Conservation (phyloP, 2,888 invertebrate species). For the Netelia melanura region DNA sequence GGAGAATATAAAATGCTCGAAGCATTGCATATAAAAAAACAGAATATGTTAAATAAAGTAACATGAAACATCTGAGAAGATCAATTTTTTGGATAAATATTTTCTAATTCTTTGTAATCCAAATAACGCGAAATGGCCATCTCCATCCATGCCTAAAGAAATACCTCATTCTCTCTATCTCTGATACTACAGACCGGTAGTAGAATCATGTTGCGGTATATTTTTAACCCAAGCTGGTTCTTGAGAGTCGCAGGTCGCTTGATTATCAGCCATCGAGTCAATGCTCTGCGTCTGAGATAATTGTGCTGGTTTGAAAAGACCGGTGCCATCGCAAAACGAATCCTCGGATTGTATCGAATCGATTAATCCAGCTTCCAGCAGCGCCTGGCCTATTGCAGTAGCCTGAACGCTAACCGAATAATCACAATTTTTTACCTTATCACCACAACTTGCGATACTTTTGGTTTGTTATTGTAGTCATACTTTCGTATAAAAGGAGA, state of each 20-base stretch:
- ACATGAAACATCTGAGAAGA: not conserved
- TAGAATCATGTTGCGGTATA: constrained; percentile 85
- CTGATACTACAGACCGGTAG: constrained; percentile 79
- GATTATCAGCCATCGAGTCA: constrained; percentile 82
- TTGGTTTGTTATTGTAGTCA: not conserved
- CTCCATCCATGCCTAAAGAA: not conserved
- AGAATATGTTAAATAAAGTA: not conserved
- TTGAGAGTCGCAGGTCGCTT: constrained; percentile 85
- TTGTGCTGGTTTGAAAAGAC: constrained; percentile 84
- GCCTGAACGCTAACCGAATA: constrained; percentile 89
- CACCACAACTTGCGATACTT: not conserved
- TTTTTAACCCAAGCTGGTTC: constrained; percentile 89
- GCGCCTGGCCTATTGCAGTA: constrained; percentile 91
- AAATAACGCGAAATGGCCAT: not conserved
- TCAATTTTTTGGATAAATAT: too few species aligned
- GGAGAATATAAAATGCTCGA: not conserved
- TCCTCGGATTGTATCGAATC: constrained; percentile 86
- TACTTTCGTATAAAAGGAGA: not conserved
- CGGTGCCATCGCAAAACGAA: constrained; percentile 85
- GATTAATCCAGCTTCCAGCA: constrained; percentile 91
- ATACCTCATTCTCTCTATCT: not conserved
- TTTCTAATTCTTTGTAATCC: too few species aligned
- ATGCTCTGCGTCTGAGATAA: constrained; percentile 80
- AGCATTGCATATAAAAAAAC: not conserved
- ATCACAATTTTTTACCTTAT: not conserved